Evolutionary conservation across 2,113 vertebrate species (phyloP), one percentile per base, ranked within the genome.

Genomic region (Spea multiplicata): DNA sequence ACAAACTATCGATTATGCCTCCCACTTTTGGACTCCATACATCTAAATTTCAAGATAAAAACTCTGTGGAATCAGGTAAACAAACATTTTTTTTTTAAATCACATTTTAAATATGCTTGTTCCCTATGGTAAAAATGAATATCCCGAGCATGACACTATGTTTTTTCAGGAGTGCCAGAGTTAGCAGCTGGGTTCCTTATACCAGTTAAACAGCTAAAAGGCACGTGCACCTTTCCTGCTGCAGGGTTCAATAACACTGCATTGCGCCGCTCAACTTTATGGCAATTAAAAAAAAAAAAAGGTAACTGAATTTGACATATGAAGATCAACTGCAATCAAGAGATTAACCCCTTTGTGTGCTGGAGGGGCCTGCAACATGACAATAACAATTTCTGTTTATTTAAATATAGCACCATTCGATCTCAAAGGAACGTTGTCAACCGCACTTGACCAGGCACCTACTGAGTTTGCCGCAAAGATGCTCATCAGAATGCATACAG

Each of bases 361-460:
- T 49, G 17, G 46, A 80, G 78, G 78, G 78, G 62, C 30, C 10
- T 3, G 14, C n/a, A 80, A 73, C 61, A 78, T 46, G 14, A 74
- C 10, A 47, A 45, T 3, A 62, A 78, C 65, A 70, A 66, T 8
- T 44, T 53, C n/a, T 53, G 5, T 78, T 45, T n/a, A 44, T 79
- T 73, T 79, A 44, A 74, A 48, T 74, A 80, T 80, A 80, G 78
- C 78, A 80, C 78, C 78, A 66, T 74, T 80, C 71, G 55, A 61
- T 17, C 50, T 53, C 67, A 62, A 44, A 77, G 30, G 7, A 64
- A 55, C 61, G 13, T 47, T 17, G 62, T 71, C 48, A 48, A 50
- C 73, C 30, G 59, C 76, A 71, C 65, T 44, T 67, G 10, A 46
- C 61, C 53, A 70, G 75, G 67, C 67, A 62, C 75, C 69, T 30